Evolutionary conservation across 2,113 vertebrate species (phyloP).

Genomic region (Sprattus sprattus): DNA sequence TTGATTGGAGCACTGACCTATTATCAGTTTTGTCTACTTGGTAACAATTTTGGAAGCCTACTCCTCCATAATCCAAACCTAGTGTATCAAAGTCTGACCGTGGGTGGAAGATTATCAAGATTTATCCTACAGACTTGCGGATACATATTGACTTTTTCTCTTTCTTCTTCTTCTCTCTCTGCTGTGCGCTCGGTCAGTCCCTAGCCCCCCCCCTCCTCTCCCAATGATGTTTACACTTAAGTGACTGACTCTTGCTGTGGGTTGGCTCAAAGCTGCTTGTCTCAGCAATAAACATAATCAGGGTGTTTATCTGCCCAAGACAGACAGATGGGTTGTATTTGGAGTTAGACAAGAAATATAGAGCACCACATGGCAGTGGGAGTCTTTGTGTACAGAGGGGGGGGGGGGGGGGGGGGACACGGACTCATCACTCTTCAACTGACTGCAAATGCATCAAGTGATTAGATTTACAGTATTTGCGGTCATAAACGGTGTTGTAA

Average conservation of each 20-base stretch:
- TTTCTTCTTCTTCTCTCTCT: background rate
- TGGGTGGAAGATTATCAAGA: background rate
- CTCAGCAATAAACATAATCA: conserved; percentile 44
- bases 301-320: conserved; percentile 39
- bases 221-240: background rate
- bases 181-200: background rate
- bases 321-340: conserved; percentile 18
- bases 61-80: background rate
- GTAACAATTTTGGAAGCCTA: background rate
- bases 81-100: background rate
- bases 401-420: background rate
- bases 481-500: background rate
- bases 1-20: background rate
- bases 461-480: background rate
- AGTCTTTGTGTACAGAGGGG: background rate
- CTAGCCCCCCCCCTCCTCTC: background rate
- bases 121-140: background rate
- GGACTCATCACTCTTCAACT: background rate
- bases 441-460: background rate
- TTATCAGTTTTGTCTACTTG: background rate
- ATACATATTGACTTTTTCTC: background rate
- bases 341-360: background rate
- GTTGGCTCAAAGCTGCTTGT: conserved; percentile 35
- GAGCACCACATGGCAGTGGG: background rate
- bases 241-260: conserved; percentile 1